phyloP scores from a whole-genome alignment of 1,140 invertebrate species.

The Olivierus martensii region DNA sequence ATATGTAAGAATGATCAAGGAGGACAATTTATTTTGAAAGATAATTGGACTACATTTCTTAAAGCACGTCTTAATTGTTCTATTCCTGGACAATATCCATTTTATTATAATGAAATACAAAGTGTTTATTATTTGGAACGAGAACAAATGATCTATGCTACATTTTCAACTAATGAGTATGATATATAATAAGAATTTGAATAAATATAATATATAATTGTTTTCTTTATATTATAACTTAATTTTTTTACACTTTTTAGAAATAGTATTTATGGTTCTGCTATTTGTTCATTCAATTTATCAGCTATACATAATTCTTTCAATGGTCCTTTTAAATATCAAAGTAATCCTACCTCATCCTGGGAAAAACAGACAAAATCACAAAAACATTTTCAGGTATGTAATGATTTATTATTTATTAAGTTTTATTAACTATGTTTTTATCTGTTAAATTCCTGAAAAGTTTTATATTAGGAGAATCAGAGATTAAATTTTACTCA shows the following conservation, averaged over 20 bases:
- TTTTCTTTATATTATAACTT: not conserved
- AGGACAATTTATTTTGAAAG: conserved; percentile 47
- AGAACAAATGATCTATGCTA: conserved; percentile 74
- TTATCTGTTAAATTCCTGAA: too few species aligned
- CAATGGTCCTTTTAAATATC: conserved; percentile 73
- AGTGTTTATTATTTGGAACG: conserved; percentile 53
- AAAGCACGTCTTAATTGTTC: conserved; percentile 88
- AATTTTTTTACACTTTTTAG: conserved; percentile 33
- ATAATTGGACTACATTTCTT: conserved; percentile 80
- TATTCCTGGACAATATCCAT: conserved; percentile 76
- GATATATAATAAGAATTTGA: not conserved
- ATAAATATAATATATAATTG: not conserved
- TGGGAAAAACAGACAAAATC: conserved; percentile 51
- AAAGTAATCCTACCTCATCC: conserved; percentile 52
- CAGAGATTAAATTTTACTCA: too few species aligned
- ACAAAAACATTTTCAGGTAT: conserved; percentile 41
- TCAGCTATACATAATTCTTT: conserved; percentile 68
- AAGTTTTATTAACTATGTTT: not conserved
- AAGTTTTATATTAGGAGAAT: too few species aligned
- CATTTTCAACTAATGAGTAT: conserved; percentile 42
- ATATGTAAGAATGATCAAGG: conserved; percentile 87
- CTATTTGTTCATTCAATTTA: conserved; percentile 83
- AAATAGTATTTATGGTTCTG: conserved; percentile 81
- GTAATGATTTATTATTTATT: not conserved
- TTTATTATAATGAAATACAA: conserved; percentile 90